Evolutionary conservation across 2,113 vertebrate genomes (phyloP).

Genomic region (Xiphophorus maculatus): DNA sequence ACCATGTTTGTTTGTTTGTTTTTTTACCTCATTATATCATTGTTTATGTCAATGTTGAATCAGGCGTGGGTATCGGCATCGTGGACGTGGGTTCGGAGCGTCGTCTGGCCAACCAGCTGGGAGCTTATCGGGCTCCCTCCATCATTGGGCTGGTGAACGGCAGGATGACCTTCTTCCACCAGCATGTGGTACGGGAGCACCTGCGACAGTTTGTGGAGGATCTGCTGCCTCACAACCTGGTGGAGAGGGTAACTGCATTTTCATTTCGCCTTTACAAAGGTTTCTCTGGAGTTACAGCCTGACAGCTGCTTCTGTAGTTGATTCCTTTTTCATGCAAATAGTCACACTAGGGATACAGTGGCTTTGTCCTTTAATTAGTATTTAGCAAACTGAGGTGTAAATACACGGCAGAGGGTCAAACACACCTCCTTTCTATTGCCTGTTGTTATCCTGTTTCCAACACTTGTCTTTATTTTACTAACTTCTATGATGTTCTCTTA

Average conservation of each 20-base stretch:
- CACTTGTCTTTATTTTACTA: background rate
- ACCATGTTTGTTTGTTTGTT: background rate
- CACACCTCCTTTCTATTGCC: too few species aligned
- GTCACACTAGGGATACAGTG: too few species aligned
- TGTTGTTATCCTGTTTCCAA: background rate
- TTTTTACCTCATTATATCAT: background rate
- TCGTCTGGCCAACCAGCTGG: constrained; percentile 90
- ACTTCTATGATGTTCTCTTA: background rate
- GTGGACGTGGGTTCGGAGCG: constrained; percentile 92
- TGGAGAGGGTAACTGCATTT: constrained; percentile 85
- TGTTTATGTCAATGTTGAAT: constrained; percentile 12
- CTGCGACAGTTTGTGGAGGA: constrained; percentile 91
- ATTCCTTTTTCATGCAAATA: too few species aligned
- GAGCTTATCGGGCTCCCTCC: constrained; percentile 89
- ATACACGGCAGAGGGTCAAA: too few species aligned
- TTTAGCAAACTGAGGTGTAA: too few species aligned
- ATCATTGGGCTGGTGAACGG: constrained; percentile 91
- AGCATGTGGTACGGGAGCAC: constrained; percentile 84
- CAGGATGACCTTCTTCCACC: constrained; percentile 91
- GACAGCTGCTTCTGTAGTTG: too few species aligned
- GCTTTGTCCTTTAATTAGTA: too few species aligned
- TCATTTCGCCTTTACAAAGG: background rate
- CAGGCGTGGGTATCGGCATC: constrained; percentile 93
- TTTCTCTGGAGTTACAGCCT: too few species aligned
- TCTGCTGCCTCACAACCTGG: constrained; percentile 88